A percentile compares a stretch with the other conserved stretches of the same genome.
These are phyloP conservation scores for Butastur rufipennis DNA, from an alignment of 2,113 vertebrate species.

Conservation along the genomic window DNA sequence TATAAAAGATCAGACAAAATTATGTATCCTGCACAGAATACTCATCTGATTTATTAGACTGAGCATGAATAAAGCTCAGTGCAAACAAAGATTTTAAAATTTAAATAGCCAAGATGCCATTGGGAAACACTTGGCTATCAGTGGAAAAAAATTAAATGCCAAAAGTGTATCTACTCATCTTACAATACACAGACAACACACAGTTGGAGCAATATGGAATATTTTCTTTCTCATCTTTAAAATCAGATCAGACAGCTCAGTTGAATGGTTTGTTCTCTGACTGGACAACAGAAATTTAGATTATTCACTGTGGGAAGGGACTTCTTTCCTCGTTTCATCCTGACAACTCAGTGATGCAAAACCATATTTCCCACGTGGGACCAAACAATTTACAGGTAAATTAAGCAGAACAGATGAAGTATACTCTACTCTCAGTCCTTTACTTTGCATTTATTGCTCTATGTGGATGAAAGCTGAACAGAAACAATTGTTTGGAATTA, in stretches of 20 bases:
- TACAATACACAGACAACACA: background rate
- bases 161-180: background rate
- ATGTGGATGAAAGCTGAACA: background rate
- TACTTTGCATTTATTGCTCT: background rate
- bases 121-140: background rate
- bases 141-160: background rate
- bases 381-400: background rate
- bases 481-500: background rate
- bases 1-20: slow-evolving; percentile 16
- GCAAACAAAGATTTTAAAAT: slow-evolving; percentile 31
- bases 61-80: slow-evolving; percentile 20
- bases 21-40: background rate
- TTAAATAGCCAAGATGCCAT: slow-evolving; percentile 4
- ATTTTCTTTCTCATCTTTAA: background rate
- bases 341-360: background rate
- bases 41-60: background rate
- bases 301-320: background rate
- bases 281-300: background rate
- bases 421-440: background rate
- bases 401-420: background rate
- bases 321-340: background rate
- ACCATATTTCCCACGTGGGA: background rate
- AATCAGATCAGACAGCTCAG: background rate
- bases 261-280: background rate
- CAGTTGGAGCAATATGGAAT: background rate